Evolutionary conservation across 1,140 invertebrate genomes (phyloP), one percentile per base, ranked within the genome.

Genomic region (Brachionus rotundiformis): DNA sequence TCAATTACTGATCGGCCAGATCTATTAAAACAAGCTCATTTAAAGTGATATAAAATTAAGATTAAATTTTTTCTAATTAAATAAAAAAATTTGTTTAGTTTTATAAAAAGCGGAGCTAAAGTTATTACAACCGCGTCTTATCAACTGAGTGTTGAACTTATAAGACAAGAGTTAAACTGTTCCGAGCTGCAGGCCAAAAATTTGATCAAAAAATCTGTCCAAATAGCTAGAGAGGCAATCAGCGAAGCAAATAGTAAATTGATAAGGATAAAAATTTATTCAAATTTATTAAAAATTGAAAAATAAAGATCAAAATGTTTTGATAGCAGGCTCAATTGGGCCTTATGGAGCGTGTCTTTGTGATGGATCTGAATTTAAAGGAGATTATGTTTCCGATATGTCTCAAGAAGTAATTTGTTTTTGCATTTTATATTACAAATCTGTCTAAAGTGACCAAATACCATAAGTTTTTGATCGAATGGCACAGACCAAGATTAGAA

Each of bases 351-450:
- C 94, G 3, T 92, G 90, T 83, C 88, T 95, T 3, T 91, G 93
- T 84, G 94, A 97, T 87, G 92, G 92, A 19, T 96, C 94, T 0
- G 95, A 97, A 87, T 98, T 96, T 85, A 92, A 90, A 47, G 95
- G 95, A 23, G 90, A 89, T 80, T 97, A 96, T 85, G 90, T 92
- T 0, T 91, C 92, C 59, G 90, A 86, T 0, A 90, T 93, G 6
- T 88, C 91, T 25, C 87, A 88, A 16, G 88, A 92, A 84, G 90
- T 91, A 71, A 83, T 71, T 61, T 47, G 23, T 31, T 29, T 36
- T 59, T 81, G 8, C 81, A 77, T n/a, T n/a, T n/a, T n/a, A n/a
- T n/a, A n/a, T n/a, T n/a, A n/a, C n/a, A n/a, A n/a, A n/a, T n/a
- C n/a, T n/a, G n/a, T n/a, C n/a, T 39, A n/a, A 25, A n/a, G 25